Evolutionary conservation across 2,113 vertebrate species (phyloP).

Genomic region (Cyprinus carpio): DNA sequence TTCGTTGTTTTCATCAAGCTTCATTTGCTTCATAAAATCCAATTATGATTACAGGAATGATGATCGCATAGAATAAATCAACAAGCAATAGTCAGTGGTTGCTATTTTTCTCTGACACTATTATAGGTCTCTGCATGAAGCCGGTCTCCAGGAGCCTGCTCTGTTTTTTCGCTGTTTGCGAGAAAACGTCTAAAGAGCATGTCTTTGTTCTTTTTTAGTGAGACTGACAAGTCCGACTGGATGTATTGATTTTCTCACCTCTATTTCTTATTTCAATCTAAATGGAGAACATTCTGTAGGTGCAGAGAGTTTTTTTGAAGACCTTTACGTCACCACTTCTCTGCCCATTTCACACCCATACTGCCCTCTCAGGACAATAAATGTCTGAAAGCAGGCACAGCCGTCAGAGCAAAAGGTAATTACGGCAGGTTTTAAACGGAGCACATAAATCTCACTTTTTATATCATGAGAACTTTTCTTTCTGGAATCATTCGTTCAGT

Average conservation of each 20-base stretch:
- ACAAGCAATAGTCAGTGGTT: conserved; percentile 1
- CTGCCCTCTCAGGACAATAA: conserved; percentile 1
- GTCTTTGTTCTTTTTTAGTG: conserved; percentile 43
- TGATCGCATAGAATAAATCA: conserved; percentile 38
- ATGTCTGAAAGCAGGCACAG: conserved; percentile 14
- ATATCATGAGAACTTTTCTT: conserved; percentile 6
- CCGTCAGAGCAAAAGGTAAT: neutral
- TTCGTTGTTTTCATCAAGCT: neutral
- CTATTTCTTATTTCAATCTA: conserved; percentile 41
- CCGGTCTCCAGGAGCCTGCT: conserved; percentile 3
- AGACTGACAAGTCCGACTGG: conserved; percentile 50
- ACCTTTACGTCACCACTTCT: conserved; percentile 21
- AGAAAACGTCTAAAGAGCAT: conserved; percentile 31
- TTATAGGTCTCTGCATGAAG: conserved; percentile 16
- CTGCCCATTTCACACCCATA: conserved; percentile 3
- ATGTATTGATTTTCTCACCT: conserved; percentile 51
- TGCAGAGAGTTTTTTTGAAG: conserved; percentile 12
- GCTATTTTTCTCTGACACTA: conserved; percentile 34
- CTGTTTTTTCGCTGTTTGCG: conserved; percentile 22
- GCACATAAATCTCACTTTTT: neutral
- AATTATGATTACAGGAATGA: conserved; percentile 52
- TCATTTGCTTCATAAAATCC: conserved; percentile 30
- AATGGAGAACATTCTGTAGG: conserved; percentile 45
- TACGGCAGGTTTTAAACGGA: neutral
- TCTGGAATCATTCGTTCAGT: neutral